phyloP scores from a whole-genome alignment of 2,797 vertebrate genomes.

The Acanthopagrus latus region DNA sequence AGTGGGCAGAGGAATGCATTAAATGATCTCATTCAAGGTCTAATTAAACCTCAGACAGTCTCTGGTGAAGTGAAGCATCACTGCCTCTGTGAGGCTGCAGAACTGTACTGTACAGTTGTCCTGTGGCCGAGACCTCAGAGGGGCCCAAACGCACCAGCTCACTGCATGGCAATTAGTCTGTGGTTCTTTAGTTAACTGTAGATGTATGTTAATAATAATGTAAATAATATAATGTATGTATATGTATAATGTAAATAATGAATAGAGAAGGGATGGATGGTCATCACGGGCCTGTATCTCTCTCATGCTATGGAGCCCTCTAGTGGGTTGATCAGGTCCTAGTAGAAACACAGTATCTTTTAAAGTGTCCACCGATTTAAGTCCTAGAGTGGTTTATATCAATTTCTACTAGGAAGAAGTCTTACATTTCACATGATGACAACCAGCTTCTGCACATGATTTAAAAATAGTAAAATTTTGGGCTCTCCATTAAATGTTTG shows the following conservation, averaged over 20 bases:
- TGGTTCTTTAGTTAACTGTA: neutral
- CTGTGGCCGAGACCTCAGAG: too few relatives aligned
- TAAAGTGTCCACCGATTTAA: neutral
- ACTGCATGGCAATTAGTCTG: neutral
- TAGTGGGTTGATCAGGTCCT: neutral
- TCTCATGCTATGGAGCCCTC: neutral
- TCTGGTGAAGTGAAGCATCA: neutral
- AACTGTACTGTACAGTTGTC: neutral
- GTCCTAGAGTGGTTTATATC: neutral
- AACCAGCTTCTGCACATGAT: neutral
- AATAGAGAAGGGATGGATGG: neutral
- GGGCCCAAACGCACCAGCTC: neutral
- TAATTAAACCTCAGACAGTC: neutral
- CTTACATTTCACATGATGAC: neutral
- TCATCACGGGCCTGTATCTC: neutral
- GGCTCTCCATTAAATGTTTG: neutral
- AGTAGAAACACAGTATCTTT: neutral
- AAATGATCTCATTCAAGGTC: neutral
- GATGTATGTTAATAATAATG: too few relatives aligned
- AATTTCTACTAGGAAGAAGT: neutral
- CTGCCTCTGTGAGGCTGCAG: conserved; percentile 31
- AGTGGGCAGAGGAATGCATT: neutral
- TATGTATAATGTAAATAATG: too few relatives aligned
- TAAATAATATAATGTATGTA: too few relatives aligned
- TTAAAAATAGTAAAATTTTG: neutral